Evolutionary conservation across 2,797 vertebrate species (phyloP).

Genomic region (Falco concolor): DNA sequence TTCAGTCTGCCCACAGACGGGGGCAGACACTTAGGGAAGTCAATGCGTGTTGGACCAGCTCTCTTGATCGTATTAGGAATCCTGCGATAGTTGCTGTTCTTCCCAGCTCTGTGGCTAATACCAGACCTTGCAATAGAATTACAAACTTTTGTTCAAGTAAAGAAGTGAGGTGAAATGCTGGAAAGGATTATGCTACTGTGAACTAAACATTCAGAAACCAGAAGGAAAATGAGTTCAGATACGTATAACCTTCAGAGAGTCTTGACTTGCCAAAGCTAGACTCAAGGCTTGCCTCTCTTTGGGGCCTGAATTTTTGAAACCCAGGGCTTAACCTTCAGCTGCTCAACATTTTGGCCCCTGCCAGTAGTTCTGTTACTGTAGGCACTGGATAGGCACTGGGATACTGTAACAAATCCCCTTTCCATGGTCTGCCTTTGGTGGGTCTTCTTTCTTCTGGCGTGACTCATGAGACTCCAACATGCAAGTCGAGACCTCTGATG

Average conservation of each 20-base stretch:
- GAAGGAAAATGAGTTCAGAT: neutral
- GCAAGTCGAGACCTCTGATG: neutral
- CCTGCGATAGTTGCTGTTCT: neutral
- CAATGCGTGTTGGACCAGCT: neutral
- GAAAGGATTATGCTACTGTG: neutral
- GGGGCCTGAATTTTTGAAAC: neutral
- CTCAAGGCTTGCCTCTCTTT: neutral
- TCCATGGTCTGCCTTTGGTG: neutral
- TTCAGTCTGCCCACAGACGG: neutral
- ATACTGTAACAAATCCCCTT: neutral
- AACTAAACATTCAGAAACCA: neutral
- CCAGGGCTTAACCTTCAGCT: neutral
- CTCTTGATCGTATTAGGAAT: neutral
- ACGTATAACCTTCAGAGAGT: neutral
- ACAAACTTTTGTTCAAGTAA: neutral
- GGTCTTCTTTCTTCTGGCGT: neutral
- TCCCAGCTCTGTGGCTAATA: neutral
- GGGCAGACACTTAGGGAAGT: neutral
- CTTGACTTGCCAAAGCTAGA: neutral
- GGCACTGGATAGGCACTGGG: neutral
- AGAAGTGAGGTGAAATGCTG: neutral
- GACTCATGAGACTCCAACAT: neutral
- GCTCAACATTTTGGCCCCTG: neutral
- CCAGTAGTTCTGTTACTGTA: neutral
- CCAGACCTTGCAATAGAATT: neutral